Evolutionary conservation across 2,797 vertebrate genomes (phyloP).

Genomic region (Chaunax sp.): DNA sequence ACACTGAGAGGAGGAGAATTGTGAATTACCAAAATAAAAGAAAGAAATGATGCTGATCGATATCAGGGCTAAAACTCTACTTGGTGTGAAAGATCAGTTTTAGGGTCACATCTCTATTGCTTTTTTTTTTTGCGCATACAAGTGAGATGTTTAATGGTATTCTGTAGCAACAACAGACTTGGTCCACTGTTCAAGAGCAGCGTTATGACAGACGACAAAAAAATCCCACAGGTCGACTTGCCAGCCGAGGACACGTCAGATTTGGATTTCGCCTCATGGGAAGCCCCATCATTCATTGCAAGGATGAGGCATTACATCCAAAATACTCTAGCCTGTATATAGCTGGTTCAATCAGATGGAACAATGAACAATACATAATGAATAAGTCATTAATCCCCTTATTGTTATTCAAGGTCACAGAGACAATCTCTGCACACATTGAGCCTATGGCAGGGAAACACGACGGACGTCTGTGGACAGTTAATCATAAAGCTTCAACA

Average conservation of each 20-base stretch:
- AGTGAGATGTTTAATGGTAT: slow-evolving; percentile 24
- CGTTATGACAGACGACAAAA: slow-evolving; percentile 30
- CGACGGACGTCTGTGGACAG: slow-evolving; percentile 43
- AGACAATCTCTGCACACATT: slow-evolving; percentile 47
- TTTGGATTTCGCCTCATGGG: slow-evolving; percentile 44
- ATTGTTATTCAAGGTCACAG: slow-evolving; percentile 75
- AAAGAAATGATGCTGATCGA: slow-evolving; percentile 1
- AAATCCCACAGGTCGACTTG: background rate
- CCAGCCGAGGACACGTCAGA: slow-evolving; percentile 15
- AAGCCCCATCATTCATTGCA: slow-evolving; percentile 44
- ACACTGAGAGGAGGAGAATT: no score
- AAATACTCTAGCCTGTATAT: slow-evolving; percentile 21
- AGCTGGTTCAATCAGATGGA: slow-evolving; percentile 49
- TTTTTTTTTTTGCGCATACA: slow-evolving; percentile 4
- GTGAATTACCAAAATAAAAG: no score
- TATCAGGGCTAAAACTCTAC: background rate
- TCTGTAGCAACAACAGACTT: slow-evolving; percentile 2
- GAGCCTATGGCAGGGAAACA: slow-evolving; percentile 53
- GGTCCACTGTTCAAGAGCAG: slow-evolving; percentile 4
- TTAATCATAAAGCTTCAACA: slow-evolving; percentile 62
- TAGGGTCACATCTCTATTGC: background rate
- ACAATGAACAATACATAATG: slow-evolving; percentile 69
- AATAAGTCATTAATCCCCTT: slow-evolving; percentile 64
- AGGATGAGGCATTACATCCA: slow-evolving; percentile 41
- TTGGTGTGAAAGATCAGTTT: slow-evolving; percentile 10